Evolutionary conservation across 2,888 invertebrate species (phyloP), one percentile per base, ranked within the genome.

Genomic region (Dorcus parallelipipedus): DNA sequence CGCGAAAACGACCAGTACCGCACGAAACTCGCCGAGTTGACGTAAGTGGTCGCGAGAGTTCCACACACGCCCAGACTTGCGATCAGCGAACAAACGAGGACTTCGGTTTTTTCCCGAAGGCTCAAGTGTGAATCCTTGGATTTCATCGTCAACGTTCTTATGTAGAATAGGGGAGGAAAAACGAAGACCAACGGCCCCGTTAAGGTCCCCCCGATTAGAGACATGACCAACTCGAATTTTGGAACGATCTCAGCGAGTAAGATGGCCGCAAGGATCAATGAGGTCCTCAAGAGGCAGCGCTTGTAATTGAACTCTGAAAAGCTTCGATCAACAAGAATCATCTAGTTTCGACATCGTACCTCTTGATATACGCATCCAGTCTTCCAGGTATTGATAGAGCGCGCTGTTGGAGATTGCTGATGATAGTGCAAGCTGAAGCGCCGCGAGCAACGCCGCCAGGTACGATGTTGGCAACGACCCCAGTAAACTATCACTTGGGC

Each of bases 141-240:
- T 23, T 41, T 20, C 38, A 56, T 56, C 10, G 40, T 17, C 52
- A 83, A 78, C 8, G 91, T 84, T 73, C 85, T 87, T 0, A 88
- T 79, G 74, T 93, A 94, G 70, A 95, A 86, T 43, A 94, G 67
- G 0, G 94, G 91, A 0, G 95, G 95, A 58, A 92, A 83, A 59
- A 95, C 84, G 66, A 94, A 95, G 68, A 93, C 89, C 9, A 94
- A 78, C 0, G 94, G 90, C 0, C 93, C 91, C 0, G 89, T 90
- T 3, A 95, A 81, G 0, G 91, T 89, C 3, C 93, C 93, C 0
- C 95, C 95, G 8, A 95, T 86, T 0, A 95, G 79, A 2, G 92
- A 88, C 87, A 95, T 90, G 9, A 95, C 89, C 17, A 93, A 80
- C 69, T 94, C 93, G 72, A 95, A 94, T 63, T 89, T 83, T 1